phyloP scores from a whole-genome alignment of 2,113 vertebrate species.

The Brachionichthys hirsutus region DNA sequence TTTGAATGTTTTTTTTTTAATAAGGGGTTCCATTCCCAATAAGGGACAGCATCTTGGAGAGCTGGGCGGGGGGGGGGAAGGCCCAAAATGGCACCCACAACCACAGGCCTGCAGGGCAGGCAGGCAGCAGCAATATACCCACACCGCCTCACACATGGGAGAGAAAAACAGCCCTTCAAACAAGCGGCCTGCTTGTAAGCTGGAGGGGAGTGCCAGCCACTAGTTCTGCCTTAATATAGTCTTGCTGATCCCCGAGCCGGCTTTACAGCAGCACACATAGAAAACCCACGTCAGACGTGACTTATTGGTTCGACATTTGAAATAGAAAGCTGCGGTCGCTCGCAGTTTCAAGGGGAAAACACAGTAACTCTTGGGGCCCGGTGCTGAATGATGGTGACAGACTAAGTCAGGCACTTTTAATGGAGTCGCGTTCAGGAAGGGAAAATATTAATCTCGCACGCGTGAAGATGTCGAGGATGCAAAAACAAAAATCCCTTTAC shows the following conservation, averaged over 20 bases:
- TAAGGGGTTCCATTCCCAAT: conserved; percentile 49
- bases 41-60: conserved; percentile 43
- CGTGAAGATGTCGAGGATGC: conserved; percentile 66
- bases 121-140: conserved; percentile 55
- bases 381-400: conserved; percentile 21
- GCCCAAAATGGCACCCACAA: conserved; percentile 73
- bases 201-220: conserved; percentile 68
- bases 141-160: conserved; percentile 60
- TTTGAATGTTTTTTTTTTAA: conserved; percentile 53
- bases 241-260: conserved; percentile 59
- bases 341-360: conserved; percentile 38
- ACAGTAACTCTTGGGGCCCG: conserved; percentile 22
- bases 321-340: conserved; percentile 74
- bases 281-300: conserved; percentile 70
- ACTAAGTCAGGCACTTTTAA: conserved; percentile 41
- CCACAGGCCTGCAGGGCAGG: conserved; percentile 62
- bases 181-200: conserved; percentile 76
- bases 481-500: conserved; percentile 30
- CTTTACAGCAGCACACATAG: conserved; percentile 54
- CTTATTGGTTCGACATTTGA: conserved; percentile 69
- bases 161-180: conserved; percentile 74
- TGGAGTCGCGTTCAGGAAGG: conserved; percentile 56
- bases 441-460: conserved; percentile 66
- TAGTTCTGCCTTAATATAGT: conserved; percentile 77
- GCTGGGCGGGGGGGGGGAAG: too few relatives aligned